Base-by-base conservation (phyloP, 1,140 invertebrate genomes). In the Acromyrmex charruanus region DNA sequence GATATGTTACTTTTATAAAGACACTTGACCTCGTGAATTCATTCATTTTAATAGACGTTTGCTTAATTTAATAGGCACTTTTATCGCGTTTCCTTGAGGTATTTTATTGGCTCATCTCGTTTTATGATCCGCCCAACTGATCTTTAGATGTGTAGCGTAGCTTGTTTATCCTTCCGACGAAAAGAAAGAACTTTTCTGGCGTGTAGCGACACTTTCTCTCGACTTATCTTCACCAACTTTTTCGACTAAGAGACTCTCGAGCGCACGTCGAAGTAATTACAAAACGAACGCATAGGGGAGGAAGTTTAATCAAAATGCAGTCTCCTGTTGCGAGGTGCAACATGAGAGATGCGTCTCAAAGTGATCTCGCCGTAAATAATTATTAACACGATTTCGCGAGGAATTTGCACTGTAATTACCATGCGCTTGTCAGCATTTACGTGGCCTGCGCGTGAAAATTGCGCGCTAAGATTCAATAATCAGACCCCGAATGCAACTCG, bases 331-430 rank as follows among this genome's bases (percentile, higher is more conserved):
- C 31, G 6, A 72, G 31, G 1, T 18, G 31, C 65, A 18, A 39
- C 31, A 14, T 16, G 21, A 58, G 31, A 81, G 77, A 69, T 69
- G 49, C 61, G 66, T 71, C 16, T 72, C 66, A 28, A 18, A 31
- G 58, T 49, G 49, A 5, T 80, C 44, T 21, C 61, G 61, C 9
- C 39, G 25, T 61, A 49, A 84, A 84, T 74, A 74, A 58, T 84
- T 74, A 84, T 84, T 63, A 84, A 51, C 55, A 63, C 68, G 21
- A 75, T 84, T 74, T 61, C 58, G 14, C 39, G 5, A n/a, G 7
- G 39, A 74, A 58, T 25, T 25, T 21, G 39, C 69, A 49, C 39
- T 74, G 14, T 84, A 74, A 84, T 84, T 84, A 84, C 44, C 55
- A 39, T n/a, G 69, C 28, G 28, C 69, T 51, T 31, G 55, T 63